Percentiles rank a stretch among this genome's conserved stretches.
phyloP scores from a whole-genome alignment of 2,113 vertebrate species.

The Nibea albiflora region DNA sequence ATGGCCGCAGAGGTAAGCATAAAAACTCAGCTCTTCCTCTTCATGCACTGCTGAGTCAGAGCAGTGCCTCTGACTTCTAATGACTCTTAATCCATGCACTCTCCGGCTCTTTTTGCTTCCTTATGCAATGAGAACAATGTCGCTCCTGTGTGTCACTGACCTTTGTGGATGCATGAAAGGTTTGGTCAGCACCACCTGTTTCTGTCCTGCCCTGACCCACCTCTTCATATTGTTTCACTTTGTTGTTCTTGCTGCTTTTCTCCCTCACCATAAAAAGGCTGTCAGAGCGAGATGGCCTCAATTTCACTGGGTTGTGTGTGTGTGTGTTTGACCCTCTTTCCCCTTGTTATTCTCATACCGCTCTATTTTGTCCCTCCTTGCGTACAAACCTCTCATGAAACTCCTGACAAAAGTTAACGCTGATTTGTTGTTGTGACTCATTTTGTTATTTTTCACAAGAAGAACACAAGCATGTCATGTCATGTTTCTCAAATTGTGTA shows the following conservation, averaged over 20 bases:
- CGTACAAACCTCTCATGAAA: background rate
- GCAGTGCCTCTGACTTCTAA: slow-evolving; percentile 52
- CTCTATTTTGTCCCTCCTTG: background rate
- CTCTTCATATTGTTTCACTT: slow-evolving; percentile 61
- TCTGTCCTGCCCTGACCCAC: slow-evolving; percentile 60
- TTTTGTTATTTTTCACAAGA: background rate
- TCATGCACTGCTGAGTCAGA: slow-evolving; percentile 58
- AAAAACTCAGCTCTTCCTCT: slow-evolving; percentile 25
- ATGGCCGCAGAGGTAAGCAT: slow-evolving; percentile 89
- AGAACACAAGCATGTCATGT: background rate
- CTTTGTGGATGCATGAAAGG: slow-evolving; percentile 68
- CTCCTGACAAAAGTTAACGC: background rate
- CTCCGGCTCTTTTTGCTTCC: slow-evolving; percentile 55
- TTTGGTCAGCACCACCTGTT: slow-evolving; percentile 73
- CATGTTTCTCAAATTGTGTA: background rate
- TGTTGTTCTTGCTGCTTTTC: slow-evolving; percentile 56
- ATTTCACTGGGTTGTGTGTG: slow-evolving; percentile 27
- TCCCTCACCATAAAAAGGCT: slow-evolving; percentile 42
- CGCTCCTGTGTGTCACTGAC: slow-evolving; percentile 62
- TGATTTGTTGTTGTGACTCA: background rate
- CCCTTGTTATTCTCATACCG: background rate
- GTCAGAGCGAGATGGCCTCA: slow-evolving; percentile 54
- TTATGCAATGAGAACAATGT: slow-evolving; percentile 64
- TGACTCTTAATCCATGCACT: slow-evolving; percentile 57
- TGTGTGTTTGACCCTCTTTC: slow-evolving; percentile 46